phyloP scores from a whole-genome alignment of 2,797 vertebrate species.

The Syndactyla subalaris region DNA sequence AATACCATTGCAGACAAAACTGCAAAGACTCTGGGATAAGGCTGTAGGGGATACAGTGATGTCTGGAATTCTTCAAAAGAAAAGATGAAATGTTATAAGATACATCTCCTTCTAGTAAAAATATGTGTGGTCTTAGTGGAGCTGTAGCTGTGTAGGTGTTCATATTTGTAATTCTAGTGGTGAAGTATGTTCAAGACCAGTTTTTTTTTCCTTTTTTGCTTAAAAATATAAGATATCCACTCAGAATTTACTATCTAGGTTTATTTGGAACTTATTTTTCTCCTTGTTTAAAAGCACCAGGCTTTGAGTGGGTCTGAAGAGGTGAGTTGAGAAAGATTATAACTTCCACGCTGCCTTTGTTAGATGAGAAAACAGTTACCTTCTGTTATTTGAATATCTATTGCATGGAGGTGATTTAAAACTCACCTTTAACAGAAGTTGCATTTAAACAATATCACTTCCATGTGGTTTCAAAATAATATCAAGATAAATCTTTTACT shows the following conservation, averaged over 20 bases:
- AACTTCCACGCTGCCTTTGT: not conserved
- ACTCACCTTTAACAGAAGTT: not conserved
- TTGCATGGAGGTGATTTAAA: not conserved
- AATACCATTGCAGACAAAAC: not conserved
- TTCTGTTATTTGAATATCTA: not conserved
- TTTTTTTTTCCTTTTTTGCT: not conserved
- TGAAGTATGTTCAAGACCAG: not conserved
- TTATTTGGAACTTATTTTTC: not conserved
- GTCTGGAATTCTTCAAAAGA: not conserved
- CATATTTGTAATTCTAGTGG: not conserved
- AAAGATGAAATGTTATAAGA: not conserved
- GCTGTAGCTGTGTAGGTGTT: not conserved
- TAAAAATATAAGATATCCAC: not conserved
- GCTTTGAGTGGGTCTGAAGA: not conserved
- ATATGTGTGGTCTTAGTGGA: not conserved
- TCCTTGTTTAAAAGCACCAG: not conserved
- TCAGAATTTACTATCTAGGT: not conserved
- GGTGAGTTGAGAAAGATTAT: not conserved
- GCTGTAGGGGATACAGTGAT: not conserved
- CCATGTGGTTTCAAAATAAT: not conserved
- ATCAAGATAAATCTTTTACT: conserved; percentile 6
- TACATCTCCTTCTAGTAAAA: not conserved
- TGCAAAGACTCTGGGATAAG: not conserved
- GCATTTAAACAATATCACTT: not conserved
- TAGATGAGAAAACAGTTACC: not conserved